These are phyloP conservation scores for Aporrectodea caliginosa DNA, from an alignment of 1,140 invertebrate species.

Conservation along the genomic window DNA sequence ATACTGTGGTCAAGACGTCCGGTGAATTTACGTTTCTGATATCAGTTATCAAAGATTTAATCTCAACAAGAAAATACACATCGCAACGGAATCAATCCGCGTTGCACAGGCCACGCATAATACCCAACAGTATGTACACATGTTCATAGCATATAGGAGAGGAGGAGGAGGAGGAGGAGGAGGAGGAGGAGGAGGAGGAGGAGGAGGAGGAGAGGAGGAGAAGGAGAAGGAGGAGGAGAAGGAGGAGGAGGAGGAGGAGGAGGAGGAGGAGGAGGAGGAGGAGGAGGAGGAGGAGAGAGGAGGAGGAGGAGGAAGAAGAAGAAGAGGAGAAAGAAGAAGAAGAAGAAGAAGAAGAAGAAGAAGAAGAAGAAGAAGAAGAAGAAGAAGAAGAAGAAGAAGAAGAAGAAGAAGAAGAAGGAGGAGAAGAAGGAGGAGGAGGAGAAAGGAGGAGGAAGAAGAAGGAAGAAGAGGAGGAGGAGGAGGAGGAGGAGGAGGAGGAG, in stretches of 20 bases:
- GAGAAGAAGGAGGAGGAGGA: constrained; percentile 17
- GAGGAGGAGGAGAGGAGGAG: background rate
- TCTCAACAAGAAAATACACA: too few species aligned
- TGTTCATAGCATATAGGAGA: too few species aligned
- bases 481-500: constrained; percentile 22
- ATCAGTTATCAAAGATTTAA: too few species aligned
- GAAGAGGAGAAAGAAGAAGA: background rate
- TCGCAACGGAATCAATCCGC: too few species aligned
- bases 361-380: constrained; percentile 6
- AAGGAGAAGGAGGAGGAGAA: background rate
- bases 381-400: constrained; percentile 9
- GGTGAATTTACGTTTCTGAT: too few species aligned
- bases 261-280: background rate
- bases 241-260: background rate
- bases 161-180: too few species aligned
- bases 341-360: constrained; percentile 2
- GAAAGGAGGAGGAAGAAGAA: background rate
- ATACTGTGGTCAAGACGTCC: too few species aligned
- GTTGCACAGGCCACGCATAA: too few species aligned
- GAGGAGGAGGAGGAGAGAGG: background rate
- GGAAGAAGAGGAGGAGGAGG: constrained; percentile 14
- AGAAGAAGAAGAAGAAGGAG: constrained; percentile 14
- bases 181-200: background rate
- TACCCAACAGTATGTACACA: too few species aligned
- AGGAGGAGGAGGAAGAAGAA: background rate